Evolutionary conservation across 2,888 invertebrate species (phyloP).

Genomic region (Mellilla xanthometata): DNA sequence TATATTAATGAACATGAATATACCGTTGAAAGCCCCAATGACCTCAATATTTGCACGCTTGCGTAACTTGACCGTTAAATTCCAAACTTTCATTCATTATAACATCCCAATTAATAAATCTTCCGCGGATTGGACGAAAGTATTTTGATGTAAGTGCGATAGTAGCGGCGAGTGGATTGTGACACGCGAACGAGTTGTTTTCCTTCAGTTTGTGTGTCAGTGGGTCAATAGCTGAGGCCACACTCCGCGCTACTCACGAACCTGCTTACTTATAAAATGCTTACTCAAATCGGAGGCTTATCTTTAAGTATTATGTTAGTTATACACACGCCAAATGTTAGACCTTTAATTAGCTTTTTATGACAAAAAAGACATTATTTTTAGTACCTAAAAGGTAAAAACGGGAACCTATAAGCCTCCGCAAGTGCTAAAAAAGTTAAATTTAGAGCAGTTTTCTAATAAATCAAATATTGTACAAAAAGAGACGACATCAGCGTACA

Average conservation of each 20-base stretch:
- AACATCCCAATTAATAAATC: conserved; percentile 26
- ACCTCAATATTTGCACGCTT: conserved; percentile 12
- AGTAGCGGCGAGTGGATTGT: conserved; percentile 42
- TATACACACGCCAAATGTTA: conserved; percentile 3
- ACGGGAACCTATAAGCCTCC: too few relatives aligned
- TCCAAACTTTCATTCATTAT: conserved; percentile 20
- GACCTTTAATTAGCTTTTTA: not conserved
- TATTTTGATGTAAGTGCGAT: conserved; percentile 35
- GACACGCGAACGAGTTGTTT: conserved; percentile 69
- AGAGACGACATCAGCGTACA: too few relatives aligned
- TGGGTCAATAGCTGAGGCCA: conserved; percentile 76
- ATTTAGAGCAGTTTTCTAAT: too few relatives aligned
- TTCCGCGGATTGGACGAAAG: conserved; percentile 42
- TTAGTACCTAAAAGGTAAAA: too few relatives aligned
- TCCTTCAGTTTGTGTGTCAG: conserved; percentile 76
- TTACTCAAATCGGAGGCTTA: conserved; percentile 20
- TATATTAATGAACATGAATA: not conserved
- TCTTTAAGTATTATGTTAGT: conserved; percentile 3
- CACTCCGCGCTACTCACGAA: conserved; percentile 65
- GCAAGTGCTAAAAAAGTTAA: too few relatives aligned
- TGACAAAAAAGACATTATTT: too few relatives aligned
- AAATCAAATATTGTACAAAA: too few relatives aligned
- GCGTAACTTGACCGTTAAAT: conserved; percentile 14
- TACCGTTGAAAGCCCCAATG: not conserved
- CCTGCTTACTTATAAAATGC: conserved; percentile 50